A percentile compares a stretch with the other conserved stretches of the same genome.
Conservation (phyloP, 2,113 vertebrate species). For the Pedetes capensis region DNA sequence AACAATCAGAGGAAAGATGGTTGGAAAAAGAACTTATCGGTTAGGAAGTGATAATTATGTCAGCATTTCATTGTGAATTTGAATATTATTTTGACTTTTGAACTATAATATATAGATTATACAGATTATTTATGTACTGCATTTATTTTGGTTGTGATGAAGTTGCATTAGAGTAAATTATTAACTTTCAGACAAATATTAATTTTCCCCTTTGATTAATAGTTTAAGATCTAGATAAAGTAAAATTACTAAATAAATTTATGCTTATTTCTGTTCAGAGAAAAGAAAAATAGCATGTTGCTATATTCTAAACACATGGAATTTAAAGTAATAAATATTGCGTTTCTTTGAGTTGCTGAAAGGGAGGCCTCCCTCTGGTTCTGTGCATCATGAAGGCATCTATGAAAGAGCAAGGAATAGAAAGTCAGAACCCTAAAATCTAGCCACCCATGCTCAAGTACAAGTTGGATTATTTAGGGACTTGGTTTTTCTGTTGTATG, state of each 20-base stretch:
- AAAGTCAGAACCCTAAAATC: neutral
- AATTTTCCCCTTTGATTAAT: neutral
- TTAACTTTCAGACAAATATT: conserved; percentile 2
- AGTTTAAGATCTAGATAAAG: neutral
- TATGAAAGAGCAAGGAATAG: neutral
- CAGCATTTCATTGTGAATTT: neutral
- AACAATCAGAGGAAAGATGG: neutral
- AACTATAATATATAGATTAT: neutral
- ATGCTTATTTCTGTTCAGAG: neutral
- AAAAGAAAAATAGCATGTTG: neutral
- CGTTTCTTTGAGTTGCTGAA: neutral
- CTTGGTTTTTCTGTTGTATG: neutral
- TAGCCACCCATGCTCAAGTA: neutral
- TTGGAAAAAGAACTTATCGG: neutral
- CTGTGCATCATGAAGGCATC: neutral
- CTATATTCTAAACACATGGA: neutral
- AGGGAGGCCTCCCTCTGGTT: neutral
- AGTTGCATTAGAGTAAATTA: neutral
- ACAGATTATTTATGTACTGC: neutral
- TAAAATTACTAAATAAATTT: neutral
- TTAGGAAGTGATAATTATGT: neutral
- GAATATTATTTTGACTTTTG: neutral
- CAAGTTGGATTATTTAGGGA: neutral
- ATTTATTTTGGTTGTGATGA: conserved; percentile 7
- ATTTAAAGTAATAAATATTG: neutral